A percentile compares a stretch with the other conserved stretches of the same genome.
Conservation (phyloP, 2,797 vertebrate genomes). For the Trachurus trachurus region DNA sequence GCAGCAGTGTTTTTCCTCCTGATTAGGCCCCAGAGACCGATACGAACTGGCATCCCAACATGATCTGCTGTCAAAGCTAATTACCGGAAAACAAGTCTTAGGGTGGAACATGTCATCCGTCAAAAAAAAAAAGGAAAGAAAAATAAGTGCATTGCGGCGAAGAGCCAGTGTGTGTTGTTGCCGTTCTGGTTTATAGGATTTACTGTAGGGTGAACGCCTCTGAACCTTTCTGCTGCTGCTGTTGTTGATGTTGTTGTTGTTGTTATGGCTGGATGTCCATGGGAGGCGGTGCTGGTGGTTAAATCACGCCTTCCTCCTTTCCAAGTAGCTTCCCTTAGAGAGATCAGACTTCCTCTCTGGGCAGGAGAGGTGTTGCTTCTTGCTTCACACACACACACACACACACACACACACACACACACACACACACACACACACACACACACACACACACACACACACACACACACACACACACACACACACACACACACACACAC, state of each 20-base stretch:
- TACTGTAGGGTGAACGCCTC: background rate
- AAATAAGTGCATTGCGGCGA: background rate
- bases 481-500: background rate
- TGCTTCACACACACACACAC: background rate
- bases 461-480: no score
- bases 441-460: no score
- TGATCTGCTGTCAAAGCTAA: conserved; percentile 32
- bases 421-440: no score
- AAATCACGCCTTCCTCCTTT: conserved; percentile 21
- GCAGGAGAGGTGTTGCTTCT: conserved; percentile 32
- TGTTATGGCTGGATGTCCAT: conserved; percentile 31
- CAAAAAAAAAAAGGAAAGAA: background rate
- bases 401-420: no score
- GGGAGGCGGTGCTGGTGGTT: conserved; percentile 7
- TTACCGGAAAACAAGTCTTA: conserved; percentile 7
- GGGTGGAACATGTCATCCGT: background rate
- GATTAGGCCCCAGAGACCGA: conserved; percentile 33
- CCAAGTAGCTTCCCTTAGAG: conserved; percentile 26
- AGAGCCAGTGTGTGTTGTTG: background rate
- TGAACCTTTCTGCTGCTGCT: conserved; percentile 13
- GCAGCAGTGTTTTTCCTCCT: conserved; percentile 6
- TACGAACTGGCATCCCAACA: conserved; percentile 23
- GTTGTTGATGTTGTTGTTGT: conserved; percentile 37
- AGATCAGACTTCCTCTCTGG: conserved; percentile 38
- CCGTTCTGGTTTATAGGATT: conserved; percentile 9